Evolutionary conservation across 2,113 vertebrate species (phyloP), one percentile per base, ranked within the genome.

Genomic region (Tragulus kanchil): DNA sequence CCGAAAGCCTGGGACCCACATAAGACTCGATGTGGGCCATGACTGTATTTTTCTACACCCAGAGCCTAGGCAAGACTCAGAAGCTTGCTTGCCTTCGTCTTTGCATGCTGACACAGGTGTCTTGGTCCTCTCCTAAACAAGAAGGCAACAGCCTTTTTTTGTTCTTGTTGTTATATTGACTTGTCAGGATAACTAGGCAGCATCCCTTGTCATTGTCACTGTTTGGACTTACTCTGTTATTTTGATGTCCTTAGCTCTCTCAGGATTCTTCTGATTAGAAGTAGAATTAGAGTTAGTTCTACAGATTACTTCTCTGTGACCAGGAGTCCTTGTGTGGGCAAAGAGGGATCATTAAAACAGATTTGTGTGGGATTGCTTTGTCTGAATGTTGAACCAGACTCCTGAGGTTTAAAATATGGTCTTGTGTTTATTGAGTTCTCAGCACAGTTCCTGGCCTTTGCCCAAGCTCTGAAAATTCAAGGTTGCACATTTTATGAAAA

Each of bases 241-340:
- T 81, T 87, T 84, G 54, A 78, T 48, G 36, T 58, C 36, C 59
- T 82, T 78, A 59, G 48, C 23, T 82, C 65, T 25, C 16, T 89
- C 31, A 64, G 7, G 16, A 45, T 93, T 91, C 69, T 87, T 78
- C 56, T 87, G 52, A 54, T 54, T 82, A 81, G 73, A 89, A 85
- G 25, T 52, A 81, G 88, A 92, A 54, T 79, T 52, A 93, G 58
- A 89, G 48, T 85, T 71, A 95, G 64, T 8, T 75, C 61, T 94
- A 56, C 0, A 54, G 81, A 73, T 90, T 75, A 58, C 89, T 85
- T 28, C 16, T 91, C 12, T 52, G 54, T 78, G 89, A 16, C 23
- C 65, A 73, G 52, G 59, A 93, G 45, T 62, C 31, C 67, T 89
- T 89, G 14, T 65, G 13, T 87, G 81, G 26, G 71, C 36, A 67